phyloP scores from a whole-genome alignment of 1,140 invertebrate species.

The Caenorhabditis inopinata region DNA sequence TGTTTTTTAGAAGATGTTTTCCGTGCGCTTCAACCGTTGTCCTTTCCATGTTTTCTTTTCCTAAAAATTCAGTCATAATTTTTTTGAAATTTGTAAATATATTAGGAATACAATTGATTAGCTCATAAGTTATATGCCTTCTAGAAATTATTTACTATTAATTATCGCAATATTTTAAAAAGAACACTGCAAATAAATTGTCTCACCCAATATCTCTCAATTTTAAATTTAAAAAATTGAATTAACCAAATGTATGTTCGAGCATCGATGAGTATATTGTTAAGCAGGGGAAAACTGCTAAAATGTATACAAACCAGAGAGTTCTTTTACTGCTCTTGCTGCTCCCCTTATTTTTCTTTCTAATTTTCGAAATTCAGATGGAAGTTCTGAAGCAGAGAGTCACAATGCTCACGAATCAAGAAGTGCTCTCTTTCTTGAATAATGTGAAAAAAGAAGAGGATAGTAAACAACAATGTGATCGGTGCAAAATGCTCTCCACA shows the following conservation, averaged over 20 bases:
- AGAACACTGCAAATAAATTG: background rate
- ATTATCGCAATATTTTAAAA: no score
- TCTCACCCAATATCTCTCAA: background rate
- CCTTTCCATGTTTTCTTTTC: background rate
- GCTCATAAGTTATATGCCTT: background rate
- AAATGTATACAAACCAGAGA: no score
- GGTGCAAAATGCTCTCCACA: background rate
- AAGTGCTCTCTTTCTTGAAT: constrained; percentile 25
- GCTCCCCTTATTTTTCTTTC: background rate
- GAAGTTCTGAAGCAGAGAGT: constrained; percentile 29
- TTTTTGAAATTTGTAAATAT: background rate
- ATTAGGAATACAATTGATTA: background rate
- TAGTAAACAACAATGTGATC: background rate
- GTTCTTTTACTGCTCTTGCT: no score
- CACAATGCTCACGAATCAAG: constrained; percentile 33
- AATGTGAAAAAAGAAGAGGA: constrained; percentile 21
- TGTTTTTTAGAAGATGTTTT: no score
- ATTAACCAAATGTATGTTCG: no score
- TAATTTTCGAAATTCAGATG: constrained; percentile 24
- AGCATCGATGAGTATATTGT: no score
- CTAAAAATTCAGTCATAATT: constrained; percentile 2
- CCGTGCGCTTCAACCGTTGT: background rate
- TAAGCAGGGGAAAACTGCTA: no score
- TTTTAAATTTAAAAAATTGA: no score
- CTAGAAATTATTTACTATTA: no score